Conservation (phyloP, 64 coral and sea anemone genomes). For the Catalaphyllia jardinei region DNA sequence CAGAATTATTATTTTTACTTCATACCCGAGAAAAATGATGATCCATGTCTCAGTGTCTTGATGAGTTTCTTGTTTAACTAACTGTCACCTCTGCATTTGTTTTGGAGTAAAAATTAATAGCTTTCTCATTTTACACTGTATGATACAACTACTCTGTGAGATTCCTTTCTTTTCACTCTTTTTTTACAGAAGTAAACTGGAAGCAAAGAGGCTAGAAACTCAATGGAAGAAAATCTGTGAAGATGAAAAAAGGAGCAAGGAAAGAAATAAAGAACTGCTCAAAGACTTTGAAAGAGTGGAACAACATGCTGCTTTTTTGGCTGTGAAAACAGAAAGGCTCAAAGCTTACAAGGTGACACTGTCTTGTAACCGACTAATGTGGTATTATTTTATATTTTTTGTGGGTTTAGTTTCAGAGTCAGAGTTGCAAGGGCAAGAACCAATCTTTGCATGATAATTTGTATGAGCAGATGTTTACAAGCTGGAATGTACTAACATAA, state of each 20-base stretch:
- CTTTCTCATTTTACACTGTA: not conserved
- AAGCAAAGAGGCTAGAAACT: constrained; percentile 51
- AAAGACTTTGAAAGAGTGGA: constrained; percentile 88
- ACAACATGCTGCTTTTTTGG: constrained; percentile 55
- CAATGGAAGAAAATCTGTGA: constrained; percentile 80
- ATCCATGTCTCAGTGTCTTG: too few species aligned
- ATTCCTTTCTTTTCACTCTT: not conserved
- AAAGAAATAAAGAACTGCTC: constrained; percentile 73
- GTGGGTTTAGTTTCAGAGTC: too few species aligned
- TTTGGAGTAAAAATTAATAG: not conserved
- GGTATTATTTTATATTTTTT: not conserved
- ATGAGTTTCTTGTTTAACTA: too few species aligned
- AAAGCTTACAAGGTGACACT: constrained; percentile 71
- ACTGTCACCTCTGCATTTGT: too few species aligned
- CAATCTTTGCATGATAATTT: too few species aligned
- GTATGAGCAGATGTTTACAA: too few species aligned
- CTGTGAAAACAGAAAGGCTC: constrained; percentile 65
- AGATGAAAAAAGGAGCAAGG: constrained; percentile 71
- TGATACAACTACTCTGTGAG: not conserved
- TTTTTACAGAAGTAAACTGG: constrained; percentile 37
- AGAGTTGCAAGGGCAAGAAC: too few species aligned
- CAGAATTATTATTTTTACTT: too few species aligned
- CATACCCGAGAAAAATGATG: too few species aligned
- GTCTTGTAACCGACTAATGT: not conserved
- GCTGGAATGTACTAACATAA: too few species aligned